Conservation (phyloP, 2,797 vertebrate genomes). For the Ispidina picta region DNA sequence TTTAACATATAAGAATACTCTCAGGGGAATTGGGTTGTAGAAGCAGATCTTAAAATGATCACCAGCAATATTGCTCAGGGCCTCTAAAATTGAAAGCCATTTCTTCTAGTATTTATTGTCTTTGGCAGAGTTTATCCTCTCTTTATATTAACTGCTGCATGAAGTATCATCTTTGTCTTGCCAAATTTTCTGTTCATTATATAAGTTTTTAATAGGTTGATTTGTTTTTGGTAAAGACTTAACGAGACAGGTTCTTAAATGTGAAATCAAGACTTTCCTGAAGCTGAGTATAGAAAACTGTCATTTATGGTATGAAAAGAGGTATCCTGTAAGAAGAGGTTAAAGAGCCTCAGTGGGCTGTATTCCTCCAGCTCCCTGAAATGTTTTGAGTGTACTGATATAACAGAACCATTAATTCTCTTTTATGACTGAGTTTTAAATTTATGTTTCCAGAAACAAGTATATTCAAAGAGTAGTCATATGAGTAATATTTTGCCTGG, state of each 20-base stretch:
- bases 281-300: neutral
- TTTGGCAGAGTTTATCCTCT: slow-evolving; percentile 58
- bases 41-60: slow-evolving; percentile 48
- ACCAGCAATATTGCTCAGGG: slow-evolving; percentile 35
- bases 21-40: slow-evolving; percentile 16
- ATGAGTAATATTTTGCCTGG: neutral
- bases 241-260: neutral
- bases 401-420: neutral
- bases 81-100: slow-evolving; percentile 49
- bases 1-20: slow-evolving; percentile 11
- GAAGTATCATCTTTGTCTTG: slow-evolving; percentile 44
- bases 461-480: neutral
- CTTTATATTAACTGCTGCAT: slow-evolving; percentile 52
- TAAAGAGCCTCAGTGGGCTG: neutral
- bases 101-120: slow-evolving; percentile 61
- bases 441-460: neutral
- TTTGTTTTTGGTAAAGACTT: slow-evolving; percentile 46
- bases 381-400: neutral
- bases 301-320: neutral
- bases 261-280: neutral
- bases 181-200: slow-evolving; percentile 57
- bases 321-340: neutral
- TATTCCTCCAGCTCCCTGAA: neutral
- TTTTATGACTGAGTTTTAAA: neutral
- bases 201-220: slow-evolving; percentile 28